Base-by-base conservation (phyloP, 2,113 vertebrate species). In the Sylvicapra grimmia region DNA sequence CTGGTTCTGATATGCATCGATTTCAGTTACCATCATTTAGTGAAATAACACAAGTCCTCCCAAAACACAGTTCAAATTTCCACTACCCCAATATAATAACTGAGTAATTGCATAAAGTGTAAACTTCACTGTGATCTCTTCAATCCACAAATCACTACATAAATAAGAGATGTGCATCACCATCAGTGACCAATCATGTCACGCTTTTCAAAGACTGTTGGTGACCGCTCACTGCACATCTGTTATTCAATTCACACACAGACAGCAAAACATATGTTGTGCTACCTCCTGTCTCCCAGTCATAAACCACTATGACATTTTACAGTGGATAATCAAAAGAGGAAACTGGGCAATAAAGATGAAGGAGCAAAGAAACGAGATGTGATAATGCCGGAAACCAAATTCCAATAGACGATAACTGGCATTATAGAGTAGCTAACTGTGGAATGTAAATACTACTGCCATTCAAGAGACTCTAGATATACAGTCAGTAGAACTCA, bases 11-110 rank as follows among this genome's bases (percentile, higher is more conserved):
- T 33, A 68, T 40, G 8, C 21, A 51, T 61, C 49, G 59, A 84
- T 90, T 93, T 85, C 33, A 51, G 61, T 49, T 53, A 72, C 31
- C 29, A 86, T 54, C 25, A 90, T 56, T 75, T 61, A 95, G 11
- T 77, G 93, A 82, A 61, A 25, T 77, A 72, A 93, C 9, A 75
- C 15, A 51, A 86, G 86, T 79, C 10, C 5, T 29, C 33, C 65
- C 25, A 82, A 90, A 94, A 68, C 13, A 84, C n/a, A 93, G n/a
- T 56, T 88, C 18, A 92, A 82, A 90, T 88, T 88, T 97, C 63
- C 65, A 29, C 63, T 54, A 59, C 7, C n/a, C 80, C 51, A 75
- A 68, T 47, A 94, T 44, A 88, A 13, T 61, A 77, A 75, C 21
- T 36, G 27, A 61, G 31, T 68, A 59, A 53, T 0, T 65, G 27